Base-by-base conservation (phyloP, 2,797 vertebrate species). In the Notolabrus celidotus region DNA sequence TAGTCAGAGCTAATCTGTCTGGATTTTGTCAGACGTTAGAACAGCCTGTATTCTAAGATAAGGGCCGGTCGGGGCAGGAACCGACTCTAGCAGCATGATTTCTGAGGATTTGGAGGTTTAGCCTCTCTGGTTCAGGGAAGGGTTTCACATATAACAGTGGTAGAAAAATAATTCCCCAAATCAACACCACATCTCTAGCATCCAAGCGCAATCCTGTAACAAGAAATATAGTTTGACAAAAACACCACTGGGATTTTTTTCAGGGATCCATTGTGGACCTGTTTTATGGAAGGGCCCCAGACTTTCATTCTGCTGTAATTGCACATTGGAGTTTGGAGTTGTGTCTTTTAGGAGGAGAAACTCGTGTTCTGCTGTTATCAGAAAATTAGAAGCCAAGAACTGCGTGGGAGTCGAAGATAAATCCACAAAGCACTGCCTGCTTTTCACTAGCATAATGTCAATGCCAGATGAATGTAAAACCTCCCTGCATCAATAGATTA, bases 311-410 rank as follows among this genome's bases (percentile, higher is more conserved):
- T 67, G 76, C 81, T 90, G 84, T 89, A 88, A 92, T 90, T 92
- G 88, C 82, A 91, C 89, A 89, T 91, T 93, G 27, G 29, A 79
- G 88, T 87, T 91, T 93, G 63, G 82, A 90, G 84, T 90, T 85
- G 74, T 89, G 86, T 93, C 85, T 92, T 92, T 91, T 86, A 67
- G 69, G 67, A 53, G 79, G 70, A 56, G 78, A 87, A 25, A 88
- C 82, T 89, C 66, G 54, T 88, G 84, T 92, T 91, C 75, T 23
- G 70, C 83, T 57, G 89, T 94, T 95, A 95, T 94, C 94, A 94
- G 93, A 94, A 94, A 95, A 95, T 94, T 93, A 93, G 84, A 93
- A 92, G 89, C 84, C 67, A 85, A 90, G 88, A 90, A 92, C 84
- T 90, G 91, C 62, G 70, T 91, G 87, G 88, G 88, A 91, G 89